Evolutionary conservation across 2,113 vertebrate genomes (phyloP).

Genomic region (Nycticebus coucang): DNA sequence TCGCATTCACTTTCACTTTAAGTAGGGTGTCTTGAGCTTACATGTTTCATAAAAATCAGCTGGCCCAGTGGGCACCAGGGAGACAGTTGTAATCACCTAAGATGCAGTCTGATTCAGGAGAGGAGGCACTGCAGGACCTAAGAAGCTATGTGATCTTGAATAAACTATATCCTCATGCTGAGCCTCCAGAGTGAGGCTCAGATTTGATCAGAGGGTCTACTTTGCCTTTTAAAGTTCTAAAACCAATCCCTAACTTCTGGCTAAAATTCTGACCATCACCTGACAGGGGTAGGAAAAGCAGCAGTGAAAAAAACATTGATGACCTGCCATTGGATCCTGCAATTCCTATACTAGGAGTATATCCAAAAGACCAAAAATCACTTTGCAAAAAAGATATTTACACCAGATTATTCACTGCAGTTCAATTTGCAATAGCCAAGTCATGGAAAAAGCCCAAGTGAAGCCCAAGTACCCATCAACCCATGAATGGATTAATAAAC

Average conservation of each 20-base stretch:
- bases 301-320: background rate
- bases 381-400: too few species aligned
- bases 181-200: background rate
- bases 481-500: too few species aligned
- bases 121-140: background rate
- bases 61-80: slow-evolving; percentile 14
- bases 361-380: too few species aligned
- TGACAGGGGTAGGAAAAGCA: background rate
- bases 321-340: too few species aligned
- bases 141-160: background rate
- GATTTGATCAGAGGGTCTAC: background rate
- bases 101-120: slow-evolving; percentile 9
- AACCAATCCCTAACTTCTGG: slow-evolving; percentile 25
- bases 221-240: slow-evolving; percentile 46
- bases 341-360: too few species aligned
- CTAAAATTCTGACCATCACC: slow-evolving; percentile 39
- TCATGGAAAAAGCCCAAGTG: too few species aligned
- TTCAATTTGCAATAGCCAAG: too few species aligned
- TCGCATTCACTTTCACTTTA: slow-evolving; percentile 57
- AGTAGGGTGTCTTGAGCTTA: slow-evolving; percentile 25
- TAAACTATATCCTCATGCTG: slow-evolving; percentile 14
- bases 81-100: background rate
- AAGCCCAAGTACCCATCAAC: too few species aligned
- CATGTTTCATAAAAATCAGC: slow-evolving; percentile 35
- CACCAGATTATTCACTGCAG: too few species aligned